phyloP scores from a whole-genome alignment of 1,140 invertebrate genomes.

The Xylocopa sonorina region DNA sequence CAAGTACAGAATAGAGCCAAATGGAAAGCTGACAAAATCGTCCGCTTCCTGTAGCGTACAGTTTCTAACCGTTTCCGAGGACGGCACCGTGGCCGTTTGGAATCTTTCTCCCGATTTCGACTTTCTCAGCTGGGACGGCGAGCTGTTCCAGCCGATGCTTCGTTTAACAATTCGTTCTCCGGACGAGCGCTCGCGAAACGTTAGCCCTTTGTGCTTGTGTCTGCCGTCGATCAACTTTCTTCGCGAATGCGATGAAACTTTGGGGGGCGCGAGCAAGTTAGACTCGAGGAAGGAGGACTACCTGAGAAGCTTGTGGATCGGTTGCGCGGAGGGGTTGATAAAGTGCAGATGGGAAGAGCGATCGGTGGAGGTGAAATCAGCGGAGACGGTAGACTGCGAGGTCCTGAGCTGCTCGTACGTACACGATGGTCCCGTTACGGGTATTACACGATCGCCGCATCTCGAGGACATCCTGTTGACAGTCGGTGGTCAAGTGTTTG shows the following conservation, averaged over 20 bases:
- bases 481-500: conserved; percentile 84
- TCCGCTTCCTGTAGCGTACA: conserved; percentile 74
- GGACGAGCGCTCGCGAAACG: not conserved
- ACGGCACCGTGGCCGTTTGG: conserved; percentile 87
- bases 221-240: conserved; percentile 15
- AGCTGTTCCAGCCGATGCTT: conserved; percentile 31
- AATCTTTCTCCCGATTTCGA: conserved; percentile 77
- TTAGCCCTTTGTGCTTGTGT: conserved; percentile 22
- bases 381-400: conserved; percentile 80
- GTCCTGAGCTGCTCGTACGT: conserved; percentile 79
- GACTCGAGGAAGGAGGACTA: conserved; percentile 15
- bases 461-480: conserved; percentile 83
- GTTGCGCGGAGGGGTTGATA: conserved; percentile 77
- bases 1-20: conserved; percentile 82
- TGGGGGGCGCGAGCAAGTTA: not conserved
- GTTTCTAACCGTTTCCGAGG: conserved; percentile 85
- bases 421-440: conserved; percentile 86
- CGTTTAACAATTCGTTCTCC: conserved; percentile 17
- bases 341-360: conserved; percentile 83
- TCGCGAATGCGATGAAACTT: not conserved
- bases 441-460: conserved; percentile 83
- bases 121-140: not conserved
- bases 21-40: conserved; percentile 80
- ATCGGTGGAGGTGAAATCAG: conserved; percentile 81
- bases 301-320: conserved; percentile 65